Base-by-base conservation (phyloP, 2,113 vertebrate genomes). In the Macquaria australasica region DNA sequence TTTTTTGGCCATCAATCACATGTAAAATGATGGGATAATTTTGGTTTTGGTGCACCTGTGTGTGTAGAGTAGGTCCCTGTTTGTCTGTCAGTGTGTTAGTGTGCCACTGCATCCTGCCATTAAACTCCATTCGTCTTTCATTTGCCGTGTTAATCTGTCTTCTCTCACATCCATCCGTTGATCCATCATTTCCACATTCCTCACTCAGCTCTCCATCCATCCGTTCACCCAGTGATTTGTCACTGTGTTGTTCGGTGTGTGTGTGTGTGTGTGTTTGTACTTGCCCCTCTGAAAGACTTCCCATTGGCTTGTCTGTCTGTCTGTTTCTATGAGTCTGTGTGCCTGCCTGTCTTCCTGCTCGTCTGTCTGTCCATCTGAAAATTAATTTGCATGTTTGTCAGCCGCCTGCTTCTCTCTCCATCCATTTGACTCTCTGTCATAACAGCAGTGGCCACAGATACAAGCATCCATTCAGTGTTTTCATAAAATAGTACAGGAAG, bases 61-160 rank as follows among this genome's bases (percentile, higher is more conserved):
- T 25, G 23, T 59, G 25, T 55, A 56, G 51, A 39, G 20, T 41
- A 8, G 55, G 20, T 53, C 56, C 31, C 21, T 15, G 5, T 85
- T 55, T 76, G 60, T 78, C 73, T 73, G 74, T 84, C 48, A 79
- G 18, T 86, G 60, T 70, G 45, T 78, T 37, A 55, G 43, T 48
- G 23, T 41, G 71, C 48, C 66, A 63, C 28, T 14, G 63, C 41
- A 82, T 70, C 77, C 79, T 79, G 74, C 63, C 67, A 62, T 79
- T 59, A 53, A 76, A 77, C 45, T 55, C 41, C 37, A 64, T 82
- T 69, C 2, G 3, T 83, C 88, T 89, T 80, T 89, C 68, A 84
- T 77, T 76, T 31, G 31, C 7, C 31, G n/a, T 78, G 68, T 73
- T 81, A 79, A 85, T 81, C 71, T 83, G 71, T 69, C 64, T 56